Base-by-base conservation (phyloP, 2,888 invertebrate species). In the Aspidiotus rigidus region DNA sequence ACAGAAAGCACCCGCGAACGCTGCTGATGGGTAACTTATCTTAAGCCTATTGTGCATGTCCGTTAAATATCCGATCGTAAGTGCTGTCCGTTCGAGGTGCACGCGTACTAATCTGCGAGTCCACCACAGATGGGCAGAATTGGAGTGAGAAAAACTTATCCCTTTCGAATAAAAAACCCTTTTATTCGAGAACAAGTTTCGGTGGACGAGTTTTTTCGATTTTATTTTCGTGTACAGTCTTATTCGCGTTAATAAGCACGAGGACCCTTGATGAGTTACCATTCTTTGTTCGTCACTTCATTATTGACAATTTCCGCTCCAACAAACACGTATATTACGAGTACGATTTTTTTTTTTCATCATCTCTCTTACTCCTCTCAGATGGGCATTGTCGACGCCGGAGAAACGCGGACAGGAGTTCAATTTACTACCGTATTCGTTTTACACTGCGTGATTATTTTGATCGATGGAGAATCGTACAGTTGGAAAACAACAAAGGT, bases 211-310 rank as follows among this genome's bases (percentile, higher is more conserved):
- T 62, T 62, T 62, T 63, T 61, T 66, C 6, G 13, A 28, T 39
- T 39, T 59, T 16, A 39, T 8, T 13, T 39, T 28, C 39, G 39
- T 39, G 7, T 59, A 59, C 39, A 28, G 41, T 56, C 40, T 64
- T 66, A 16, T 55, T 54, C 53, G 56, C 56, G 64, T 39, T 56
- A 56, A 66, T 66, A 66, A 66, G 41, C 55, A 56, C 28, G 44
- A 66, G 64, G 16, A 66, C 64, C 64, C 64, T 66, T 66, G 64
- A 66, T 57, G 57, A 55, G 64, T 42, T 56, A 13, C 1, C 16
- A 53, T 62, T 69, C 69, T 69, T 69, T 69, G 69, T 69, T 69
- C 69, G 69, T 69, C 69, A 69, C 69, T 69, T 69, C 69, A 69
- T 69, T 69, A 69, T 55, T 69, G 69, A 69, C 69, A 69, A 69